phyloP scores from a whole-genome alignment of 1,140 invertebrate genomes.

The Meloidogyne exigua region DNA sequence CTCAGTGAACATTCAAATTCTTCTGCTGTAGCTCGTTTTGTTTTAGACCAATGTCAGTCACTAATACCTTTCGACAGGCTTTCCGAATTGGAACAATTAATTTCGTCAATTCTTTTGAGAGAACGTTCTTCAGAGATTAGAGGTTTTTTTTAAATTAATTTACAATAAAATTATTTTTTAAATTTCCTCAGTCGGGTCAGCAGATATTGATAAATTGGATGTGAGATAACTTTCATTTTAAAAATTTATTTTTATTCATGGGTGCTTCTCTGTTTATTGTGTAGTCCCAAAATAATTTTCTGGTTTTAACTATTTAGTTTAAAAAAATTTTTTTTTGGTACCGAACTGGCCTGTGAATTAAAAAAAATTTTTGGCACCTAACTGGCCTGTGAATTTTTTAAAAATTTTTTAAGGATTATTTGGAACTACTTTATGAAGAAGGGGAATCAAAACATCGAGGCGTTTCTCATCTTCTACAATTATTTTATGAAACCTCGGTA shows the following conservation, averaged over 20 bases:
- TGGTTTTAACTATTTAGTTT: too few relatives aligned
- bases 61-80: slow-evolving; percentile 81
- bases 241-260: too few relatives aligned
- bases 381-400: too few relatives aligned
- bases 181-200: not conserved
- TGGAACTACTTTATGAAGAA: slow-evolving; percentile 93
- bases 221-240: not conserved
- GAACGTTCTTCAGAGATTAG: slow-evolving; percentile 65
- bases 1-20: slow-evolving; percentile 79
- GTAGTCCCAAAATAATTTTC: too few relatives aligned
- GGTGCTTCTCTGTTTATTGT: too few relatives aligned
- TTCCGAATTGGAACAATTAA: slow-evolving; percentile 83
- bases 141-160: slow-evolving; percentile 6
- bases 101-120: slow-evolving; percentile 84
- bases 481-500: slow-evolving; percentile 78
- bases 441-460: slow-evolving; percentile 79
- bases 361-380: too few relatives aligned
- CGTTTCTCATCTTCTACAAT: slow-evolving; percentile 84
- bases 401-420: slow-evolving; percentile 75
- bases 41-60: slow-evolving; percentile 79
- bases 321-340: too few relatives aligned
- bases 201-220: not conserved
- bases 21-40: slow-evolving; percentile 77
- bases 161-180: slow-evolving; percentile 4
- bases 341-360: too few relatives aligned